Evolutionary conservation across 2,888 invertebrate genomes (phyloP), one percentile per base, ranked within the genome.

Genomic region (Arenicola marina): DNA sequence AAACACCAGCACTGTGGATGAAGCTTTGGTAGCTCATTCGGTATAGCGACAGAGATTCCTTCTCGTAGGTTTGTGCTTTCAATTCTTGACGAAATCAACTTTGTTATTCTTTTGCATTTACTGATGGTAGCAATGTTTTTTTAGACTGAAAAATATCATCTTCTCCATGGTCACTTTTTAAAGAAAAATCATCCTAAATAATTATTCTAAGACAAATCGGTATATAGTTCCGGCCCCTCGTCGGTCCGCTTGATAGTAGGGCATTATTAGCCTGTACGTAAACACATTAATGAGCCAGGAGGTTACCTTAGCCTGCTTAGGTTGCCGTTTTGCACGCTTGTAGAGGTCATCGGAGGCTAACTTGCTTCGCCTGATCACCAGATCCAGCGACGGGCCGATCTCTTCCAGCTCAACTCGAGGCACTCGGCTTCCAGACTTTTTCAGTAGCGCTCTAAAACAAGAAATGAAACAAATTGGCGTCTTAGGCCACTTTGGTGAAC

Each of bases 371-470:
- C 96, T 87, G 18, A 97, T 83, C 62, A 88, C 87, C 71, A 99
- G 90, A 83, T 97, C 93, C 70, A 94, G 87, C 28, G 92, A 89
- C 26, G 99, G 99, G 28, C 99, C 96, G 77, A 95, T 94, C 86
- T 95, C 94, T 82, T 90, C 90, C 56, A 99, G 85, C 85, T 98
- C 97, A 69, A 96, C 90, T 70, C 95, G 88, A 0, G 98, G 98
- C 56, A 89, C 91, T 75, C 89, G 88, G 68, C 89, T 88, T 0
- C 95, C 95, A 69, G 96, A 95, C 83, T 97, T 98, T 81, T 96
- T 95, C 55, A 97, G 82, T 56, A 88, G 76, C 68, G 94, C 89
- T 84, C 92, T 92, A 29, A 1, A n/a, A 29, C 24, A n/a, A n/a
- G n/a, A n/a, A n/a, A n/a, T n/a, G n/a, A n/a, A n/a, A n/a, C n/a